Evolutionary conservation across 2,113 vertebrate genomes (phyloP).

Genomic region (Gymnarchus niloticus): DNA sequence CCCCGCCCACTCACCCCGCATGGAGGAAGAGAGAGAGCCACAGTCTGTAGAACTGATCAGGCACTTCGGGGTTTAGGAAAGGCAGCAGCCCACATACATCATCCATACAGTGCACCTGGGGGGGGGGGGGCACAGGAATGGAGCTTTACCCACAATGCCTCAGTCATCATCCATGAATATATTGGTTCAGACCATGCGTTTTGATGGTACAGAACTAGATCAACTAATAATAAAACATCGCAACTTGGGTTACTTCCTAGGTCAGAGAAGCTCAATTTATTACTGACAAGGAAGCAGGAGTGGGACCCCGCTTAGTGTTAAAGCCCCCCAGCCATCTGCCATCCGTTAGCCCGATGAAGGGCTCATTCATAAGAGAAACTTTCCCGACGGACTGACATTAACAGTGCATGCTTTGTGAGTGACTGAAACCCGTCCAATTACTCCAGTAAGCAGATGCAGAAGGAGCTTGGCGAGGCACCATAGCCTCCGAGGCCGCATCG

Average conservation of each 20-base stretch:
- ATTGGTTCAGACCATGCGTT: no score
- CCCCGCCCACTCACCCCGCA: slow-evolving; percentile 71
- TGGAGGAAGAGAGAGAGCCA: slow-evolving; percentile 97
- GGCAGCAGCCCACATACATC: slow-evolving; percentile 93
- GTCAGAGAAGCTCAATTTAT: no score
- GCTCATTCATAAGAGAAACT: slow-evolving; percentile 4
- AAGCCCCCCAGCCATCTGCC: not conserved
- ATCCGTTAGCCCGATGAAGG: not conserved
- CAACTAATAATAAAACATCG: no score
- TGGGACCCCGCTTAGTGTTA: not conserved
- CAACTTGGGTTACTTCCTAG: no score
- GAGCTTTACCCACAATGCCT: not conserved
- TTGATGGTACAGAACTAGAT: no score
- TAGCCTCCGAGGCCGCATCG: not conserved
- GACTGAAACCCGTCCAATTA: slow-evolving; percentile 27
- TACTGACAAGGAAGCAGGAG: no score
- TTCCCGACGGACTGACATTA: slow-evolving; percentile 29
- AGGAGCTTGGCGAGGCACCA: not conserved
- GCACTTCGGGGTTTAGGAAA: slow-evolving; percentile 93
- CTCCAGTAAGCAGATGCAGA: slow-evolving; percentile 17
- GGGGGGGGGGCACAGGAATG: not conserved
- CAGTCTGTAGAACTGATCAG: slow-evolving; percentile 97
- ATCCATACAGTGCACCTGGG: slow-evolving; percentile 95
- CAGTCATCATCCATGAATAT: no score
- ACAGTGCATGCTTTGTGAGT: slow-evolving; percentile 21